Conservation (phyloP, 2,113 vertebrate species). For the Rallus limicola region DNA sequence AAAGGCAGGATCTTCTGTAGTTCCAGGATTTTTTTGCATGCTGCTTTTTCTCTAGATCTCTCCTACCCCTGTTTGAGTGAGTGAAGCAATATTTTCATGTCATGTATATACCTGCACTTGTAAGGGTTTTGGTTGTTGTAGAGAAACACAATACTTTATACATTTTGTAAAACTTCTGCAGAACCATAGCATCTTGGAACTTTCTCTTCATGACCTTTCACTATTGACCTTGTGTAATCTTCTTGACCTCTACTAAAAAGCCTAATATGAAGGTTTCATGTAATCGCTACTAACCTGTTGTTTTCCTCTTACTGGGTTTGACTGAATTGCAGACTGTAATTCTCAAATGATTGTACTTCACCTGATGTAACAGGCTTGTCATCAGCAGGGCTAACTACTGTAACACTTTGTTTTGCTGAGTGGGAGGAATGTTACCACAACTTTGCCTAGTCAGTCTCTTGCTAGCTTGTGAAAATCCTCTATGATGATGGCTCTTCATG, state of each 20-base stretch:
- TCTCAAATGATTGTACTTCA: slow-evolving; percentile 50
- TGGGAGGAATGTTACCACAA: slow-evolving; percentile 10
- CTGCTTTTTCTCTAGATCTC: slow-evolving; percentile 51
- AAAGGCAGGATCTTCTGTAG: slow-evolving; percentile 35
- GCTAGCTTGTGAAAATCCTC: slow-evolving; percentile 7
- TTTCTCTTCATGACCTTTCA: slow-evolving; percentile 61
- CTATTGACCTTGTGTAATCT: slow-evolving; percentile 35
- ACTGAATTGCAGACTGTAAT: slow-evolving; percentile 11
- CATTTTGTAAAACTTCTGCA: slow-evolving; percentile 76
- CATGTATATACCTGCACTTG: slow-evolving; percentile 77
- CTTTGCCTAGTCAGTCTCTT: background rate
- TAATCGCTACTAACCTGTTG: slow-evolving; percentile 58
- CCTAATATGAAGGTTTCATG: slow-evolving; percentile 39
- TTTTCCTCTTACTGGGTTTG: slow-evolving; percentile 60
- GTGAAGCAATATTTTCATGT: slow-evolving; percentile 80
- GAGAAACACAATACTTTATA: slow-evolving; percentile 79
- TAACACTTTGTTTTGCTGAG: background rate
- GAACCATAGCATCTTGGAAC: slow-evolving; percentile 59
- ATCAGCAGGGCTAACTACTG: slow-evolving; percentile 34
- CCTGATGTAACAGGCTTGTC: slow-evolving; percentile 12
- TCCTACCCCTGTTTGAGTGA: slow-evolving; percentile 71
- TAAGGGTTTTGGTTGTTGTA: slow-evolving; percentile 78
- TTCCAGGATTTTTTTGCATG: slow-evolving; percentile 66
- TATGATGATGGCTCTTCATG: background rate
- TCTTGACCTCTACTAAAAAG: slow-evolving; percentile 58